Percentiles rank a stretch among this genome's conserved stretches.
Conservation (phyloP, 2,113 vertebrate genomes). For the Calypte anna region DNA sequence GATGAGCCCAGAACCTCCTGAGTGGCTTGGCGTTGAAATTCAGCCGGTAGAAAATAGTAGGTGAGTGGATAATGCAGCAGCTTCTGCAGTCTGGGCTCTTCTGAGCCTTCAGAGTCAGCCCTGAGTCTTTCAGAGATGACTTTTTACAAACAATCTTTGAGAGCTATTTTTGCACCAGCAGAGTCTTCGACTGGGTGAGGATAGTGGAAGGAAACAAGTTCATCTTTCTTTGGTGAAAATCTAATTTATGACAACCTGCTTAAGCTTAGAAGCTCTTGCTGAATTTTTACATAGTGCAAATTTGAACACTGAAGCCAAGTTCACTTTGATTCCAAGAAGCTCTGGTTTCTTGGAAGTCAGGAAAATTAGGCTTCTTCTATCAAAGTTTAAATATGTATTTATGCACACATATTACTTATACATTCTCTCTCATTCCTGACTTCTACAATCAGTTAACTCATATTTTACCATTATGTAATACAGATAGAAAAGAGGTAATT, state of each 20-base stretch:
- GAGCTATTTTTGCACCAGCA: neutral
- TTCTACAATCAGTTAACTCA: neutral
- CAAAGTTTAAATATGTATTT: neutral
- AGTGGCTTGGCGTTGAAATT: neutral
- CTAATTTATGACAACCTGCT: neutral
- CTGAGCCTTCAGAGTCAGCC: neutral
- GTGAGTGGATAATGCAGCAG: rapidly evolving
- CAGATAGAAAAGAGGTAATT: neutral
- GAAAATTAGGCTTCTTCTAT: neutral
- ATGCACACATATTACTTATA: neutral
- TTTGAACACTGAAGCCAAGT: neutral
- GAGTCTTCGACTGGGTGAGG: neutral
- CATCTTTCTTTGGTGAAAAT: neutral
- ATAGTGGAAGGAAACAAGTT: neutral
- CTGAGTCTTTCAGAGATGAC: neutral
- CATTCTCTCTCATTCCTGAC: neutral
- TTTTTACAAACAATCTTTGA: neutral
- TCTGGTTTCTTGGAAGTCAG: neutral
- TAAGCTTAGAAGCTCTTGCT: neutral
- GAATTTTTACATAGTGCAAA: neutral
- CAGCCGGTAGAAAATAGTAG: neutral
- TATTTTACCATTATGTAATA: neutral
- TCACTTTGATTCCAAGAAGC: neutral
- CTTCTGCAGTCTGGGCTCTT: neutral
- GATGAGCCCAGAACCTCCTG: neutral